Percentiles rank a stretch among this genome's conserved stretches.
Conservation (phyloP, 1,140 invertebrate genomes). For the Schlechtendalia chinensis region DNA sequence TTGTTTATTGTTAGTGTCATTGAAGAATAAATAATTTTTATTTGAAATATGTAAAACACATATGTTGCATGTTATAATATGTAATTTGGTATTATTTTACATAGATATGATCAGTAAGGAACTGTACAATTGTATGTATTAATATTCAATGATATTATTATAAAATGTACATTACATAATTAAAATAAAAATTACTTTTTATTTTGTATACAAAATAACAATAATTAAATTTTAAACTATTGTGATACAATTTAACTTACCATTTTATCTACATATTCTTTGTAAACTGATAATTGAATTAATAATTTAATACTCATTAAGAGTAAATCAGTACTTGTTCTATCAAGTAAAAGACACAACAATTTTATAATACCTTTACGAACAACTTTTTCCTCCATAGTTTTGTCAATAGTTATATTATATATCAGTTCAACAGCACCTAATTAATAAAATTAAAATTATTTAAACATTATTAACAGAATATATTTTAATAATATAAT, state of each 20-base stretch:
- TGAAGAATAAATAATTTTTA: too few species aligned
- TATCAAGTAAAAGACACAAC: slow-evolving; percentile 83
- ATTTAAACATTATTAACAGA: too few species aligned
- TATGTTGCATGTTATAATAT: background rate
- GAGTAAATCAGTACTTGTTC: slow-evolving; percentile 78
- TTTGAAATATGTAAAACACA: background rate
- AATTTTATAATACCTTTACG: slow-evolving; percentile 88
- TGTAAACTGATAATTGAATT: slow-evolving; percentile 91
- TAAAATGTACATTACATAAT: background rate
- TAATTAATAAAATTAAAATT: background rate
- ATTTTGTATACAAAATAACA: too few species aligned
- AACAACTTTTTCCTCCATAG: slow-evolving; percentile 95
- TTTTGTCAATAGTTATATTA: slow-evolving; percentile 92
- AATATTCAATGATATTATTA: background rate
- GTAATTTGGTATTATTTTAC: background rate
- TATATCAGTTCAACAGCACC: slow-evolving; percentile 64
- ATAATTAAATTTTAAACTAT: background rate
- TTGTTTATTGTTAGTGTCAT: too few species aligned
- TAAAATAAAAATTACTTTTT: background rate
- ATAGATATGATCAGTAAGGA: too few species aligned
- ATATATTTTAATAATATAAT: too few species aligned
- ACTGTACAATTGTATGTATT: too few species aligned
- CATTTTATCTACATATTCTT: slow-evolving; percentile 94
- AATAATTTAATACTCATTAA: slow-evolving; percentile 91
- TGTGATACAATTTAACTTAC: slow-evolving; percentile 56